Base-by-base conservation (phyloP, 2,888 invertebrate genomes). In the Lamproptera curius region DNA sequence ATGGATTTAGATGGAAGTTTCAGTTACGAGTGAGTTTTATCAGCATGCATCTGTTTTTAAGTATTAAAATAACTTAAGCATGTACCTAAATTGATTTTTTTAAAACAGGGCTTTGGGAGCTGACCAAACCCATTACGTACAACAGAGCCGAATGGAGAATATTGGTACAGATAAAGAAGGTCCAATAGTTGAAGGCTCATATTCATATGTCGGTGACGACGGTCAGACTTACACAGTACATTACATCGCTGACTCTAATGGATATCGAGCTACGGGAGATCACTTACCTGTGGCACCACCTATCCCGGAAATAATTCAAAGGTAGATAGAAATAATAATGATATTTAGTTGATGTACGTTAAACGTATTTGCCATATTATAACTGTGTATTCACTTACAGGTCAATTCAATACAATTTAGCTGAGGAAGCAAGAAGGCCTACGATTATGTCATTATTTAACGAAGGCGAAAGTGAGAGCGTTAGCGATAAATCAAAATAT, bases 281-380 rank as follows among this genome's bases (percentile, higher is more conserved):
- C 94, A 94, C 73, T 76, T 94, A 58, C 94, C 95, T 33, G 93
- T 93, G 23, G 90, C 94, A 5, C 94, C 94, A 31, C 93, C 94
- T 16, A 88, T 94, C 58, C 94, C 94, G 23, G 91, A 90, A 66
- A 92, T 91, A 36, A 93, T 93, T 61, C 90, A 90, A 69, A 88
- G 90, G 80, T 90, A 16, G 35, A 23, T 46, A 40, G 34, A 44
- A 1, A 9, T 28, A 10, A 10, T 28, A 28, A 2, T 28, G 23
- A 23, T 23, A 23, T 23, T 23, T 23, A 8, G 23, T 8, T 4
- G 23, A 23, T 23, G 5, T 8, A 6, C 23, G 23, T 6, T 4
- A 23, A 6, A 23, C 23, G 8, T 8, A 23, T 23, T 20, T 20
- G 3, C 20, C 3, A 20, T 5, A 20, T 5, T 20, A 20, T 20